Evolutionary conservation across 2,888 invertebrate species (phyloP), one percentile per base, ranked within the genome.

Genomic region (Oxyteleia sp.): DNA sequence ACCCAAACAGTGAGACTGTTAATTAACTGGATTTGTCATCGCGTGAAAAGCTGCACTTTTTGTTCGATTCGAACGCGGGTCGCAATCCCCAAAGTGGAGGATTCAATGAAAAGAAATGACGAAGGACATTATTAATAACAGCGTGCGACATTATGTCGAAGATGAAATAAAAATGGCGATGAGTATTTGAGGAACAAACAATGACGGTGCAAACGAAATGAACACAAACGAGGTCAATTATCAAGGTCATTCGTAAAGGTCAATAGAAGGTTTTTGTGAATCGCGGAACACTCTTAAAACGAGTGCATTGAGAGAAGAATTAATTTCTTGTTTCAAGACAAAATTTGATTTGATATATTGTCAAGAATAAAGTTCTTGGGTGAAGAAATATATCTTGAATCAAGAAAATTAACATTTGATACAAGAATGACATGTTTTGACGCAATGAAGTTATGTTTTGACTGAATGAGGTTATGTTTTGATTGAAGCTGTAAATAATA

Each of bases 1-100:
- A 75, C 69, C 43, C 68, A 38, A 69, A 78, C 76, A 51, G 41
- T 53, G 43, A 82, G 59, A 78, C 82, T 84, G 90, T 89, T 91
- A 91, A 91, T 91, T 89, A 88, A 86, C 61, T 68, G 87, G 89
- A 92, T 92, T 90, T 91, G 89, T 90, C 90, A 88, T 87, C 86
- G 85, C 81, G 86, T 86, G 88, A 87, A 87, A 87, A 86, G 86
- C 85, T 80, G 64, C 61, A 55, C 59, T 86, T 85, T 84, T 75
- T 75, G 23, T 51, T 45, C 68, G 32, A 68, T 18, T 13, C 18
- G 18, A 63, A 61, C 18, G 43, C 75, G 57, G 69, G 43, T 68
- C 55, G 49, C 16, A 35, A 45, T 38, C 61, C 66, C 57, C 49
- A 66, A 51, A 15, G 49, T 11, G 23, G 38, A 61, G 51, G 35